Conservation (phyloP, 35 echinoderm and acorn worm genomes). For the Acanthaster planci region DNA sequence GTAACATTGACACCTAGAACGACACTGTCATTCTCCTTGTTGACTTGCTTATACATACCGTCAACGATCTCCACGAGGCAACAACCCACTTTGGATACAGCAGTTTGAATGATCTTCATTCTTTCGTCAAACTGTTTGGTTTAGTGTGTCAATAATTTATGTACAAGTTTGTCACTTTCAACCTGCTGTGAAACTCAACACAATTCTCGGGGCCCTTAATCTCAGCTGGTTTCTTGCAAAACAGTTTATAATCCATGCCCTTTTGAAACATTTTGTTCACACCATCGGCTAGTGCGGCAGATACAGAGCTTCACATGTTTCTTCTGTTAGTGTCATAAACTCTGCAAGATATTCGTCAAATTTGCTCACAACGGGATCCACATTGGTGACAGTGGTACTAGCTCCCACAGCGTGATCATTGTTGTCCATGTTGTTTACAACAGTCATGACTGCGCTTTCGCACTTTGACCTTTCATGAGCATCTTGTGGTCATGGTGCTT, state of each 20-base stretch:
- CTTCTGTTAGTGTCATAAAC: background rate
- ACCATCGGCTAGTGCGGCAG: background rate
- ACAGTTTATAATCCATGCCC: background rate
- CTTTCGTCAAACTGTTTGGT: background rate
- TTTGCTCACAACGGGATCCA: background rate
- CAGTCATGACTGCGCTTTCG: no score
- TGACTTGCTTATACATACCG: no score
- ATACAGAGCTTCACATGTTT: no score
- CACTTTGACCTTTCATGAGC: background rate
- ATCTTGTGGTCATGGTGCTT: background rate
- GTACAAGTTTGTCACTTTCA: background rate
- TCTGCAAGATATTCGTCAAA: background rate
- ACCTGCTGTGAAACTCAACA: background rate
- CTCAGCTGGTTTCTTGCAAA: background rate
- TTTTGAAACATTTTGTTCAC: background rate
- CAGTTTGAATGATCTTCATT: background rate
- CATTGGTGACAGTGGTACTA: background rate
- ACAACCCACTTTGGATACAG: background rate
- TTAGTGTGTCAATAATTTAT: no score
- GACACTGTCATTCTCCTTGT: no score
- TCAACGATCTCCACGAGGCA: background rate
- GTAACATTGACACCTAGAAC: no score
- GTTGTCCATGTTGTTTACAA: conserved; percentile 6
- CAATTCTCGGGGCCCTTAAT: background rate
- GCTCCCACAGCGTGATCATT: background rate